phyloP scores from a whole-genome alignment of 2,797 vertebrate species.

The Phrynocephalus guinanensis region DNA sequence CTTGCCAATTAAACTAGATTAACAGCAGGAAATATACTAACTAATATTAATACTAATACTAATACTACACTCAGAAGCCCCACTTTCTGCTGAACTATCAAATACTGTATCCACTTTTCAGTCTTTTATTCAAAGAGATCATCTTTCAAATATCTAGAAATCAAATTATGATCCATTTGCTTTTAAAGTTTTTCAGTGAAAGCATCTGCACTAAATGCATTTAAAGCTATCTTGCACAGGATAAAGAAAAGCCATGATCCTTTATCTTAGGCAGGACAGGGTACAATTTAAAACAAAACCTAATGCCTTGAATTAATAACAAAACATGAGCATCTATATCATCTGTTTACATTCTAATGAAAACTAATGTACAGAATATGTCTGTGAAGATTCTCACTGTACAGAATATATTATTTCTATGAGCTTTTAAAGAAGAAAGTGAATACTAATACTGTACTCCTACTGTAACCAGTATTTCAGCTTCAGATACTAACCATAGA shows the following conservation, averaged over 20 bases:
- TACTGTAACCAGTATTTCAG: background rate
- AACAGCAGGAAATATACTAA: background rate
- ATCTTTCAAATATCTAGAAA: background rate
- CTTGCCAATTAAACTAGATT: background rate
- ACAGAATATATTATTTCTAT: conserved; percentile 3
- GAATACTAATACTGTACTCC: background rate
- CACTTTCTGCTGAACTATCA: background rate
- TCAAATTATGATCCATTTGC: background rate
- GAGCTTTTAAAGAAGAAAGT: background rate
- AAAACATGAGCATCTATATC: background rate
- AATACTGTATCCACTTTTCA: background rate
- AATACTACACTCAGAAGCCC: background rate
- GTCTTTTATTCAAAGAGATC: background rate
- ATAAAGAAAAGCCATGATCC: background rate
- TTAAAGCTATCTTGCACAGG: background rate
- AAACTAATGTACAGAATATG: background rate
- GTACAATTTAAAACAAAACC: conserved; percentile 5
- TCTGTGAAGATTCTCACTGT: no score
- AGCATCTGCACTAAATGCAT: background rate
- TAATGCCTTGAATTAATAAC: background rate
- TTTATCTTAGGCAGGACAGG: background rate
- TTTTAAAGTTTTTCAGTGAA: background rate
- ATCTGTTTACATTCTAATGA: background rate
- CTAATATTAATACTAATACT: background rate
- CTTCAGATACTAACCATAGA: background rate